A percentile compares a stretch with the other conserved stretches of the same genome.
Conservation (phyloP, 1,140 invertebrate species). For the Cheumatopsyche charites region DNA sequence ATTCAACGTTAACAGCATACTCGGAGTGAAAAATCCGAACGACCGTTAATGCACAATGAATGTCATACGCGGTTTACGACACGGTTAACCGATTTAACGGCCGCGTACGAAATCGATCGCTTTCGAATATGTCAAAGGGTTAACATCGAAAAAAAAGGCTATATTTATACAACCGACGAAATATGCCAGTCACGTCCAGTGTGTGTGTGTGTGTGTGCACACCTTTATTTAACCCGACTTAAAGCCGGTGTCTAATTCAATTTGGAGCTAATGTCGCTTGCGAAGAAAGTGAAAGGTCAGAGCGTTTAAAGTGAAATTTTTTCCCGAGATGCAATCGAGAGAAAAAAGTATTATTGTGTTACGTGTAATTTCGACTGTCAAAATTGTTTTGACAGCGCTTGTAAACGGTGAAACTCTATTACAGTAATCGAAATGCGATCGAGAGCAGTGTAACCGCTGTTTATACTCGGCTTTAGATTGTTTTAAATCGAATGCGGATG, state of each 20-base stretch:
- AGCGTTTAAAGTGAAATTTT: conserved; percentile 18
- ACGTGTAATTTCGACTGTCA: conserved; percentile 36
- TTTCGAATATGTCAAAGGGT: conserved; percentile 17
- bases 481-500: too few relatives aligned
- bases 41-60: too few relatives aligned
- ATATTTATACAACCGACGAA: not conserved
- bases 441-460: too few relatives aligned
- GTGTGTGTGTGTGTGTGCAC: too few relatives aligned
- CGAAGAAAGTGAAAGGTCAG: conserved; percentile 23
- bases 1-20: too few relatives aligned
- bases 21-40: too few relatives aligned
- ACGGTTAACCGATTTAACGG: not conserved
- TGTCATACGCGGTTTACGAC: too few relatives aligned
- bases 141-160: not conserved
- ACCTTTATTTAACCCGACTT: not conserved
- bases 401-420: not conserved
- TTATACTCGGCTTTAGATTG: too few relatives aligned
- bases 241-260: not conserved
- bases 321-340: conserved; percentile 28
- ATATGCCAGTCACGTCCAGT: conserved; percentile 13
- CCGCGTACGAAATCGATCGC: conserved; percentile 4
- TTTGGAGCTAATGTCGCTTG: conserved; percentile 10
- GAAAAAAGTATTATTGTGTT: conserved; percentile 43
- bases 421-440: too few relatives aligned
- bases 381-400: not conserved